These are phyloP conservation scores for Bimastos eiseni DNA, from an alignment of 2,888 invertebrate genomes.

Conservation along the genomic window DNA sequence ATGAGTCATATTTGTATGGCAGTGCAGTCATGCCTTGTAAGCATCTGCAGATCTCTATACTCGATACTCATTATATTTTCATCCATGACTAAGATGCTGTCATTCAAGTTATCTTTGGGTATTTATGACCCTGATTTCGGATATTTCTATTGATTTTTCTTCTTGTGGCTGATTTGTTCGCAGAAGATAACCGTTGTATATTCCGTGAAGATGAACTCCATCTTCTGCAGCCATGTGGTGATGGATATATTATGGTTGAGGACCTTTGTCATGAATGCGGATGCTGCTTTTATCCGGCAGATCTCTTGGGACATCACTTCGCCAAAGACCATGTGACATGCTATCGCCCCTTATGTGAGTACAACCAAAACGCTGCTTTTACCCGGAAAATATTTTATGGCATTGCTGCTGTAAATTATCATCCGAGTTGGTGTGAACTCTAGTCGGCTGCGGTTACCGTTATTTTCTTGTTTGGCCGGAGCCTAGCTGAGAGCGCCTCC, in stretches of 20 bases:
- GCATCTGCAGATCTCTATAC: neutral
- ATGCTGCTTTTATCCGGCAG: neutral
- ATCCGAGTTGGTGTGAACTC: too few species aligned
- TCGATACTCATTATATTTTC: neutral
- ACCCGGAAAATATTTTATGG: too few species aligned
- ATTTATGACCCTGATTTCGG: neutral
- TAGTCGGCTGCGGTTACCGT: too few species aligned
- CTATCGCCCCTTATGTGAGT: neutral
- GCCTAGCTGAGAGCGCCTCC: too few species aligned
- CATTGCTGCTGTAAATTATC: too few species aligned
- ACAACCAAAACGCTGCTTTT: neutral
- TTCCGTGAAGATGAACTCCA: neutral
- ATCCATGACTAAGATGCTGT: neutral
- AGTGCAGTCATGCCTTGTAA: neutral
- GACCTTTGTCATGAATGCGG: neutral
- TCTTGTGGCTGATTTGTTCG: neutral
- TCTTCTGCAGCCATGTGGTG: neutral
- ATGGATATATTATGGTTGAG: neutral
- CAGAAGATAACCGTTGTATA: neutral
- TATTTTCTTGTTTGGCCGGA: too few species aligned
- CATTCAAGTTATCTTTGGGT: too few species aligned
- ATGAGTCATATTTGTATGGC: neutral
- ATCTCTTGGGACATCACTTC: neutral
- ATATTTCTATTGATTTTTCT: too few species aligned
- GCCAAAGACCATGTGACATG: neutral